A percentile compares a stretch with the other conserved stretches of the same genome.
Evolutionary conservation across 2,113 vertebrate genomes (phyloP).

Genomic region (Xiphophorus couchianus): DNA sequence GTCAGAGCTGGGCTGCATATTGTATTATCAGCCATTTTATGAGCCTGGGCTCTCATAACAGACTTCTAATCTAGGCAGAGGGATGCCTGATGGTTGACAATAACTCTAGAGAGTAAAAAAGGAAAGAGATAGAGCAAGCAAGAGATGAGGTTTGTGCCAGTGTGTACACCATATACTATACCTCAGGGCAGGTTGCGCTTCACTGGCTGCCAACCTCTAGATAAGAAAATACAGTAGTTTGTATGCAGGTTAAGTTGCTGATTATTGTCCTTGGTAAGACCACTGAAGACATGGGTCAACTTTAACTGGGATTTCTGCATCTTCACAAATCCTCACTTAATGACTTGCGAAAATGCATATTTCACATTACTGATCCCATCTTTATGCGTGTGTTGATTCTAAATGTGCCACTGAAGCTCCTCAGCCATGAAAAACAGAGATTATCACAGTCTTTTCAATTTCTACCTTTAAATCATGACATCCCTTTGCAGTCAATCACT

Average conservation of each 20-base stretch:
- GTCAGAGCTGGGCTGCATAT: slow-evolving; percentile 52
- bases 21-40: slow-evolving; percentile 61
- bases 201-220: slow-evolving; percentile 59
- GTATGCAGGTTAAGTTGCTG: slow-evolving; percentile 60
- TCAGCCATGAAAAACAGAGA: slow-evolving; percentile 13
- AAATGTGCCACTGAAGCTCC: background rate
- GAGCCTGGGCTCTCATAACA: slow-evolving; percentile 50
- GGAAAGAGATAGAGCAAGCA: slow-evolving; percentile 39
- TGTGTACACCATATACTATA: slow-evolving; percentile 47
- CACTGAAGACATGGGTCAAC: slow-evolving; percentile 29
- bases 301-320: slow-evolving; percentile 23
- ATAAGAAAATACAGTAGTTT: slow-evolving; percentile 66
- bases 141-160: slow-evolving; percentile 28
- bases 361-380: slow-evolving; percentile 11
- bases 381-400: background rate
- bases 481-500: slow-evolving; percentile 50
- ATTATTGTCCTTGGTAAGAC: slow-evolving; percentile 49
- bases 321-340: slow-evolving; percentile 10
- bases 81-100: slow-evolving; percentile 61
- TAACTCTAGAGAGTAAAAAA: slow-evolving; percentile 50
- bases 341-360: slow-evolving; percentile 7
- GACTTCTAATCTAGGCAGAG: slow-evolving; percentile 58
- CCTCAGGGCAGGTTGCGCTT: slow-evolving; percentile 51
- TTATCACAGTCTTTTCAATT: slow-evolving; percentile 29
- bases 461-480: slow-evolving; percentile 40